A percentile compares a stretch with the other conserved stretches of the same genome.
These are phyloP conservation scores for Nomada ferruginata DNA, from an alignment of 2,888 invertebrate species.

Conservation along the genomic window DNA sequence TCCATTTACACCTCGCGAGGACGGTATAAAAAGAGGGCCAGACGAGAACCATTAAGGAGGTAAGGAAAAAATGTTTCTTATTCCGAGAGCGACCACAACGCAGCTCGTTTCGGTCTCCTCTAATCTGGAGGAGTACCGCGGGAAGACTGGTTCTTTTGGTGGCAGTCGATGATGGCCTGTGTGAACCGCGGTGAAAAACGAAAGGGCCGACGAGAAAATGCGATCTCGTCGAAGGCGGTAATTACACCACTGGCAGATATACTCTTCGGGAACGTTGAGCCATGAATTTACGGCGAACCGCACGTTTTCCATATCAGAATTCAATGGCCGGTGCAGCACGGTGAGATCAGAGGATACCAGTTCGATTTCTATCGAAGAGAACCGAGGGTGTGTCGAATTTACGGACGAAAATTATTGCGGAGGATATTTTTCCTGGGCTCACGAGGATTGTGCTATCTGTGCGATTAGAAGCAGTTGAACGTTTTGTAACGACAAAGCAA, in stretches of 20 bases:
- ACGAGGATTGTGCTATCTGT: too few species aligned
- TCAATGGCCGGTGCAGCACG: too few species aligned
- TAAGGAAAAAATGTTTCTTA: conserved; percentile 44
- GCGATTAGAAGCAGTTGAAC: too few species aligned
- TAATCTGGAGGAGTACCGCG: conserved; percentile 40
- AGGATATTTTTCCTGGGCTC: too few species aligned
- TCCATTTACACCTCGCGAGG: conserved; percentile 39
- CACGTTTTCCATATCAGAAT: too few species aligned
- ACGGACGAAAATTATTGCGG: too few species aligned
- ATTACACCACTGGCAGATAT: conserved; percentile 22
- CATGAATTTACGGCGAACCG: too few species aligned
- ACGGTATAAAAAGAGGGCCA: conserved; percentile 15
- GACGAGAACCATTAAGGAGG: conserved; percentile 20
- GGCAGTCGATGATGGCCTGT: conserved; percentile 19
- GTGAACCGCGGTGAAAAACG: conserved; percentile 21
- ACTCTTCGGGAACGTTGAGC: neutral
- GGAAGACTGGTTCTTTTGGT: conserved; percentile 40
- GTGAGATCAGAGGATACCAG: too few species aligned
- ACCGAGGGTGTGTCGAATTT: too few species aligned
- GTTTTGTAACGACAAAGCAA: neutral
- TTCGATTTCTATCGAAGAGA: too few species aligned
- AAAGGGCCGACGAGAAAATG: conserved; percentile 13
- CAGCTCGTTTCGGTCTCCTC: conserved; percentile 37
- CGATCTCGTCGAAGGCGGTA: conserved; percentile 20
- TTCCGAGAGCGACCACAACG: conserved; percentile 17